A percentile compares a stretch with the other conserved stretches of the same genome.
Conservation (phyloP, 2,113 vertebrate genomes). For the Eulemur rufifrons region DNA sequence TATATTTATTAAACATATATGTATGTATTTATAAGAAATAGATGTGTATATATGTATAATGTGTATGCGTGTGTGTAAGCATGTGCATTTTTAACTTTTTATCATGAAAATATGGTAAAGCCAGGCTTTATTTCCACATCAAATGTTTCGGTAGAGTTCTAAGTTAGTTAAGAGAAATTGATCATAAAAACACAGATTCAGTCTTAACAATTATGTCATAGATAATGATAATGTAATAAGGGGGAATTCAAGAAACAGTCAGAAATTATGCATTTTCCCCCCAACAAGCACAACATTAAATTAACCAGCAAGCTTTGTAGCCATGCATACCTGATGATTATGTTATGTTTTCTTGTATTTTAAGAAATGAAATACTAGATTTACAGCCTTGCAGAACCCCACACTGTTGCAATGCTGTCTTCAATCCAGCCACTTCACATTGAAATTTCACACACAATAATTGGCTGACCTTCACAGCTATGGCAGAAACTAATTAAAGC, state of each 20-base stretch:
- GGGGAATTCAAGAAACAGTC: slow-evolving; percentile 62
- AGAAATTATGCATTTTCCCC: slow-evolving; percentile 49
- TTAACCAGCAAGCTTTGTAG: slow-evolving; percentile 82
- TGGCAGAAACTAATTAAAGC: slow-evolving; percentile 98
- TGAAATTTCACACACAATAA: slow-evolving; percentile 97
- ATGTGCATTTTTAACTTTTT: not conserved
- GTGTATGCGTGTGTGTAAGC: not conserved
- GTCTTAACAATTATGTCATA: slow-evolving; percentile 72
- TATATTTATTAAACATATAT: not conserved
- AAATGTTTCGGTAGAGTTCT: slow-evolving; percentile 24
- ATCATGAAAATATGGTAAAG: slow-evolving; percentile 4
- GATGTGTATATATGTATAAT: not conserved
- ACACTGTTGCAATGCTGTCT: slow-evolving; percentile 83
- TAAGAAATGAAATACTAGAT: slow-evolving; percentile 71
- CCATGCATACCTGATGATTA: slow-evolving; percentile 80
- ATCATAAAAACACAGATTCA: slow-evolving; percentile 58
- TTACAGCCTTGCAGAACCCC: slow-evolving; percentile 78
- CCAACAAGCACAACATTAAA: slow-evolving; percentile 78
- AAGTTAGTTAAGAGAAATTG: slow-evolving; percentile 49
- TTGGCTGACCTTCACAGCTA: slow-evolving; percentile 99
- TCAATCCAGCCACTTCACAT: slow-evolving; percentile 87
- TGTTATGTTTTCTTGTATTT: slow-evolving; percentile 81
- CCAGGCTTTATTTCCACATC: slow-evolving; percentile 11
- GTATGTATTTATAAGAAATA: not conserved
- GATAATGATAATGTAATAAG: slow-evolving; percentile 71